Evolutionary conservation across 2,888 invertebrate species (phyloP).

Genomic region (Stomorhina lunata): DNA sequence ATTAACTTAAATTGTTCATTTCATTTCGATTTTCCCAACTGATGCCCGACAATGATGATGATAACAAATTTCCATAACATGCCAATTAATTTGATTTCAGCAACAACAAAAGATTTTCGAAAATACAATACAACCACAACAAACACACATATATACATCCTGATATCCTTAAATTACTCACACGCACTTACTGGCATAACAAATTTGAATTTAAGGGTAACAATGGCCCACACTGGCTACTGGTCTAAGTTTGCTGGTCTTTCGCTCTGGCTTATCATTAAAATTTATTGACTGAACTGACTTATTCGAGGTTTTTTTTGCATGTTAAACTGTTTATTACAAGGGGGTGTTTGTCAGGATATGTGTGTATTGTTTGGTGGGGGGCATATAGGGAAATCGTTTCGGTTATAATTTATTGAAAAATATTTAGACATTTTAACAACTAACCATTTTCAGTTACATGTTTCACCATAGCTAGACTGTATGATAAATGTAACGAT

Average conservation of each 20-base stretch:
- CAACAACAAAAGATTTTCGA: background rate
- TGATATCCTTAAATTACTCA: too few relatives aligned
- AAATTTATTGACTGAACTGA: constrained; percentile 31
- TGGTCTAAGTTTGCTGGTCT: background rate
- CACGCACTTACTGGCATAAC: background rate
- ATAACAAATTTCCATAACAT: constrained; percentile 65
- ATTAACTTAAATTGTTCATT: constrained; percentile 31
- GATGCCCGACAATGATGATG: constrained; percentile 52
- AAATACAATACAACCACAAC: constrained; percentile 23
- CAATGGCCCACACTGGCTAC: background rate
- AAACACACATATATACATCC: background rate
- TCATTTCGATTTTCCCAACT: background rate
- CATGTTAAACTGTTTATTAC: constrained; percentile 40
- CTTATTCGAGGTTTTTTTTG: too few relatives aligned
- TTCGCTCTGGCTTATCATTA: background rate
- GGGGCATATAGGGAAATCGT: background rate
- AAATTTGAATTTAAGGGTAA: constrained; percentile 33
- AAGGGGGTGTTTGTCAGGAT: background rate
- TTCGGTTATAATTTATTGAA: constrained; percentile 1
- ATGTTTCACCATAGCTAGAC: background rate
- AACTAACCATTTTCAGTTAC: background rate
- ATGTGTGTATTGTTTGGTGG: background rate
- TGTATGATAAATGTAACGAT: constrained; percentile 51
- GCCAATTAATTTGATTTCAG: constrained; percentile 60
- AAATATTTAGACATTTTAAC: constrained; percentile 29